Conservation (phyloP, 2,888 invertebrate genomes). For the Drosophila colorata region DNA sequence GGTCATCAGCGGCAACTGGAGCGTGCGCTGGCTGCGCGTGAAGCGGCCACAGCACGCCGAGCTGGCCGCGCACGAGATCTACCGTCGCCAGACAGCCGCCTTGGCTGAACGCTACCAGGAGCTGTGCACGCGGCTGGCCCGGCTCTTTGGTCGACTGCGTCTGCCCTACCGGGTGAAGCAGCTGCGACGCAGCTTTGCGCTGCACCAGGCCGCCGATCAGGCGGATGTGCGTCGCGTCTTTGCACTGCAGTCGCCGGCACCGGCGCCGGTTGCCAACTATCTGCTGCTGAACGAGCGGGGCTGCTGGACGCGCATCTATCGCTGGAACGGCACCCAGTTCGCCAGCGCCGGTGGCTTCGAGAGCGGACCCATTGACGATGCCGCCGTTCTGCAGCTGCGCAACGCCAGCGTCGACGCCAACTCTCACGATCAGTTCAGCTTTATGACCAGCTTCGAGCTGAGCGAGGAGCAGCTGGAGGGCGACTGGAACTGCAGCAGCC, state of each 20-base stretch:
- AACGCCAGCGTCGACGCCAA: conserved; percentile 35
- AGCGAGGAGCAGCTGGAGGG: conserved; percentile 19
- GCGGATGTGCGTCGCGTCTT: conserved; percentile 59
- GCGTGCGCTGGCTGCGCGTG: conserved; percentile 62
- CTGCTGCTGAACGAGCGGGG: conserved; percentile 79
- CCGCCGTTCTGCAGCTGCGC: conserved; percentile 73
- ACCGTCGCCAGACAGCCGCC: conserved; percentile 46
- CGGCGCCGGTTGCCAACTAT: conserved; percentile 38
- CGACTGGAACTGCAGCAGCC: conserved; percentile 30
- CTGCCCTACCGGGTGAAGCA: conserved; percentile 82
- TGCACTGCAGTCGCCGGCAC: conserved; percentile 25
- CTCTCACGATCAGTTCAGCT: conserved; percentile 80
- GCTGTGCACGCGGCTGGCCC: conserved; percentile 61
- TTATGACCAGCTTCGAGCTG: conserved; percentile 77
- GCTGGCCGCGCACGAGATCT: conserved; percentile 26
- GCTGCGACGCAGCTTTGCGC: conserved; percentile 82
- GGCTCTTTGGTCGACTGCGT: conserved; percentile 28
- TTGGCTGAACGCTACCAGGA: conserved; percentile 33
- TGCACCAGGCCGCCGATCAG: conserved; percentile 29
- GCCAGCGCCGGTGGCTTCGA: conserved; percentile 73
- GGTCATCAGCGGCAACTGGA: conserved; percentile 86
- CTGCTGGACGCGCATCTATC: conserved; percentile 85
- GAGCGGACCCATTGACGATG: conserved; percentile 86
- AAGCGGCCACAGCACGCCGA: conserved; percentile 26
- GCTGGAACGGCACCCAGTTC: conserved; percentile 83